Evolutionary conservation across 2,113 vertebrate species (phyloP).

Genomic region (Poeciliopsis turrubarensis): DNA sequence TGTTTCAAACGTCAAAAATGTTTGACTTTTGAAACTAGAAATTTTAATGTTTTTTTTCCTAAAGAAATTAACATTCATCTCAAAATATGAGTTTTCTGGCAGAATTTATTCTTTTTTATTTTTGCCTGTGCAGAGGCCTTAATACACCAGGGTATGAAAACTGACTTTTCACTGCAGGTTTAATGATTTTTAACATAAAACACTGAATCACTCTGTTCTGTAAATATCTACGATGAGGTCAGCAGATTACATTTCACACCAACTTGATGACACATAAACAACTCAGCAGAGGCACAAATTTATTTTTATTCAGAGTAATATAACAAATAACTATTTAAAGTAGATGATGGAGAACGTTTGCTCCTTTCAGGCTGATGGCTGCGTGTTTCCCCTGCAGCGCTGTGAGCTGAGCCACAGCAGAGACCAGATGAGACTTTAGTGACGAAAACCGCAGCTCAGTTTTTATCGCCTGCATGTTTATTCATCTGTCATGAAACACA

Average conservation of each 20-base stretch:
- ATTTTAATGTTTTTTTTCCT: too few relatives aligned
- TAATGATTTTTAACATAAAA: not conserved
- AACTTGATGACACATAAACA: slow-evolving; percentile 46
- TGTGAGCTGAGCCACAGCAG: slow-evolving; percentile 8
- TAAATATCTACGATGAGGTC: not conserved
- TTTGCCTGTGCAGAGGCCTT: too few relatives aligned
- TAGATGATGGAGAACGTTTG: slow-evolving; percentile 28
- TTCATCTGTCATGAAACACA: slow-evolving; percentile 62
- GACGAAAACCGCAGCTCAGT: slow-evolving; percentile 33
- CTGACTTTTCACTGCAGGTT: not conserved
- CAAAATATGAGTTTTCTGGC: too few relatives aligned
- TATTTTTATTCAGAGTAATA: slow-evolving; percentile 30
- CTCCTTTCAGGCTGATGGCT: slow-evolving; percentile 39
- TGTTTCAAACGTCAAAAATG: too few relatives aligned
- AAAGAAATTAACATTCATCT: too few relatives aligned
- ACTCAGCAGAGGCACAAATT: slow-evolving; percentile 25
- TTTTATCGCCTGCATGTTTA: slow-evolving; percentile 66
- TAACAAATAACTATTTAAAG: slow-evolving; percentile 35
- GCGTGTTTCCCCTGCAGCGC: slow-evolving; percentile 50
- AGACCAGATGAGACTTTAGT: slow-evolving; percentile 34
- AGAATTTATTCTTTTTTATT: too few relatives aligned
- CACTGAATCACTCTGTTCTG: not conserved
- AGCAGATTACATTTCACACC: slow-evolving; percentile 23
- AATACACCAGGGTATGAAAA: too few relatives aligned
- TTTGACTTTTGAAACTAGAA: too few relatives aligned